Percentiles rank a stretch among this genome's conserved stretches.
Evolutionary conservation across 2,888 invertebrate genomes (phyloP).

Genomic region (Imbricaverruca yamaguchii): DNA sequence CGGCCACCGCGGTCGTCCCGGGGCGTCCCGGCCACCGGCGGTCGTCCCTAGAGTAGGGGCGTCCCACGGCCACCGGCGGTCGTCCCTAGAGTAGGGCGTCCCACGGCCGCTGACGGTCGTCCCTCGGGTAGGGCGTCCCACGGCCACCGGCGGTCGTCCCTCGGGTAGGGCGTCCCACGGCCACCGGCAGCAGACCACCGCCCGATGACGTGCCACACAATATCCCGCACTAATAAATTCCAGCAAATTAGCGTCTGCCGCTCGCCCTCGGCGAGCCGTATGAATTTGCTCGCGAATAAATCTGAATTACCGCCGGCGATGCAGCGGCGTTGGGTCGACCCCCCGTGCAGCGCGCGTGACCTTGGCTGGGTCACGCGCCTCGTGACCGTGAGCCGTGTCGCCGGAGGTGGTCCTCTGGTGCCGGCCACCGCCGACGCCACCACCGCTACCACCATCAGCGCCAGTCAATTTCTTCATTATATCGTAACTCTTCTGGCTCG

Average conservation of each 20-base stretch:
- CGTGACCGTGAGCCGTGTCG: background rate
- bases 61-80: too few relatives aligned
- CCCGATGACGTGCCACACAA: background rate
- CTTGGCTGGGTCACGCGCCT: background rate
- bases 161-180: too few relatives aligned
- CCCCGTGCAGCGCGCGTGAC: background rate
- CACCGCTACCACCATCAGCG: too few relatives aligned
- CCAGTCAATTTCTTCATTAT: background rate
- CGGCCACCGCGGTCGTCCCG: too few relatives aligned
- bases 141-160: too few relatives aligned
- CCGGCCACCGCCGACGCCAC: background rate
- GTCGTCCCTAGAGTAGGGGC: too few relatives aligned
- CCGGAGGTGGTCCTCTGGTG: background rate
- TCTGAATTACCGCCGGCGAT: background rate
- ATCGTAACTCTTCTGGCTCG: conserved; percentile 3
- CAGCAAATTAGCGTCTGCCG: background rate
- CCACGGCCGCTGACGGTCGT: too few relatives aligned
- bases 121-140: too few relatives aligned
- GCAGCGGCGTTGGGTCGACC: background rate
- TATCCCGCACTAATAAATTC: background rate
- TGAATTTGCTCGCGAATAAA: conserved; percentile 1
- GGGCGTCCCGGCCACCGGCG: too few relatives aligned
- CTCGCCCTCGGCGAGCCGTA: background rate
- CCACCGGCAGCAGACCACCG: too few relatives aligned
- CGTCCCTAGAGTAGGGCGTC: too few relatives aligned